Evolutionary conservation across 2,113 vertebrate species (phyloP), one percentile per base, ranked within the genome.

Genomic region (Cinclus cinclus): DNA sequence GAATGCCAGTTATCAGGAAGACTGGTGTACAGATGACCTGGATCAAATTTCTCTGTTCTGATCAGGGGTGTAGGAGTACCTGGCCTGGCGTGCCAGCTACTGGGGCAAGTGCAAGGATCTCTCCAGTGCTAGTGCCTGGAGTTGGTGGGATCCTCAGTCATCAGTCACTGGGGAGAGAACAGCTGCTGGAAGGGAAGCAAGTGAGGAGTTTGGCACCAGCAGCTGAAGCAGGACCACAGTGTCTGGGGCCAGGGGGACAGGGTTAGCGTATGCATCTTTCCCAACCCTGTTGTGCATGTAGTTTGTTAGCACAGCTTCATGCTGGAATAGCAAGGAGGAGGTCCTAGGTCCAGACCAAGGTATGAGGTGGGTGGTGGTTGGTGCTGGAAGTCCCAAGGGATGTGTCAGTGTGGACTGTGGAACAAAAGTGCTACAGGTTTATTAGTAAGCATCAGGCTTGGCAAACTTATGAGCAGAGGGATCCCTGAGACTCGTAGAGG

Each of bases 91-190:
- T 59, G 39, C 44, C 64, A 65, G 30, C 37, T 41, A 9, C 70
- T 33, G 25, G 17, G 25, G 30, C 19, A 30, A 76, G 44, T 22
- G 23, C 15, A 9, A 71, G 52, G 35, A 21, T 49, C 41, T 60
- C 7, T 44, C 31, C 64, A 53, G 52, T 39, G 64, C 30, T 18
- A 28, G 16, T 7, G 19, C 47, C 44, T 69, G 63, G 44, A 70
- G 15, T 0, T 10, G n/a, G n/a, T 1, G 1, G 33, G 42, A 60
- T 46, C 55, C 62, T 69, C 0, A 0, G 55, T 33, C 55, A 63
- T 23, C 55, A 80, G 49, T 5, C 37, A 58, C 62, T 24, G 22
- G 21, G 25, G 21, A 41, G n/a, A 71, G 53, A 39, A 52, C 37
- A 75, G 55, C 55, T 69, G 11, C 62, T 69, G 37, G 13, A 55